Base-by-base conservation (phyloP, 2,113 vertebrate genomes). In the Pholis gunnellus region DNA sequence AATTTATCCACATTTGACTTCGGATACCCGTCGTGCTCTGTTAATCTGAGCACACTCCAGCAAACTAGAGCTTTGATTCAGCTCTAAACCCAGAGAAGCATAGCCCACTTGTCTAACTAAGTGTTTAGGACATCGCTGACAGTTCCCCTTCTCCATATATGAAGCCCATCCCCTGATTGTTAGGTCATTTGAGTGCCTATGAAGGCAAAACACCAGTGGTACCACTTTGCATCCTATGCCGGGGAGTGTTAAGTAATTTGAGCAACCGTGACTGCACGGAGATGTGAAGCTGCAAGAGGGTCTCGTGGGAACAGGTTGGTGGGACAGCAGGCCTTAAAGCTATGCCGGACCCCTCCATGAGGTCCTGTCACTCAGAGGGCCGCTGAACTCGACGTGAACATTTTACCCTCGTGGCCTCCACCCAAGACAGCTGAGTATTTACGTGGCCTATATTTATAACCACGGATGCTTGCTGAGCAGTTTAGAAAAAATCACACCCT, bases 371-470 rank as follows among this genome's bases (percentile, higher is more conserved):
- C 75, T 96, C 96, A 96, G 65, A 88, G 65, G 64, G 1, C 68
- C 72, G 0, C 71, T 67, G 85, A 82, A 84, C 85, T 48, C 77
- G 74, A 70, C 36, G 46, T 20, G 65, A 18, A 89, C 87, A 91
- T 89, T 82, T 75, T 85, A 92, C 92, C 86, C 82, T 70, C 11
- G 0, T 27, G 14, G 64, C 79, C 85, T 72, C 83, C 88, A 83
- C 78, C 89, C 84, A 71, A 89, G 95, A 95, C 95, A 97, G 96
- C 96, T 97, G 96, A 92, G 84, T 93, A 95, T 96, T 96, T 95
- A 94, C 50, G 69, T 85, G 82, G 56, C 90, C 92, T 95, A 89
- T 92, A 94, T 94, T 95, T 90, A 77, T 89, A 83, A 82, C 87
- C 25, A 63, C 56, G 59, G 64, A 36, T 88, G 77, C 64, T 59